Percentiles rank a stretch among this genome's conserved stretches.
These are phyloP conservation scores for Merodon equestris DNA, from an alignment of 2,888 invertebrate species.

Conservation along the genomic window DNA sequence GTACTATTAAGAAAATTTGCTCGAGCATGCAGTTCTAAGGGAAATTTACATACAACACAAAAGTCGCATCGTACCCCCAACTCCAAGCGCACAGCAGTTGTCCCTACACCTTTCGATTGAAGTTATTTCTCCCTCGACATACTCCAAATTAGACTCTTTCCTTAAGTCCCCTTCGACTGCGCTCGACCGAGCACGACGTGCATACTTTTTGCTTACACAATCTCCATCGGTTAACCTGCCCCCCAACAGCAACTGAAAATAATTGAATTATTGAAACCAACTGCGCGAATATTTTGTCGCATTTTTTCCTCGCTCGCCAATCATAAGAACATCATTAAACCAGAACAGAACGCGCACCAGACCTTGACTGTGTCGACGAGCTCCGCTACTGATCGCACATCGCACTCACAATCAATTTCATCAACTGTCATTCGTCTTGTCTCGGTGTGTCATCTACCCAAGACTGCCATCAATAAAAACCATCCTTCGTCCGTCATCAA, in stretches of 20 bases:
- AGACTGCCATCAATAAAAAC: conserved; percentile 54
- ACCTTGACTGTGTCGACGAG: conserved; percentile 28
- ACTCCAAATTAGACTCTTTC: too few species aligned
- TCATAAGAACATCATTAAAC: conserved; percentile 67
- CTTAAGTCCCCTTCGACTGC: too few species aligned
- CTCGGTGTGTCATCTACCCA: conserved; percentile 35
- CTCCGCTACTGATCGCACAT: conserved; percentile 49
- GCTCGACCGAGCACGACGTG: too few species aligned
- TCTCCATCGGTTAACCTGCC: conserved; percentile 30
- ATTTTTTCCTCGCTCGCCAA: conserved; percentile 18
- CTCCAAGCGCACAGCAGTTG: too few species aligned
- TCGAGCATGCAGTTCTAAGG: too few species aligned
- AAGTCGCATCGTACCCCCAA: too few species aligned
- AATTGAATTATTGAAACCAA: conserved; percentile 67
- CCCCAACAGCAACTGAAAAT: conserved; percentile 62
- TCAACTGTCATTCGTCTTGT: conserved; percentile 67
- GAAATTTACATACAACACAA: too few species aligned
- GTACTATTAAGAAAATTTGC: too few species aligned
- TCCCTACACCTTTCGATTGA: too few species aligned
- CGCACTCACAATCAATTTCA: conserved; percentile 67
- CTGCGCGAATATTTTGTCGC: conserved; percentile 63
- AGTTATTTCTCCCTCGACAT: too few species aligned
- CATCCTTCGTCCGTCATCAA: conserved; percentile 51
- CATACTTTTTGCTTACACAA: too few species aligned
- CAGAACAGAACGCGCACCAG: conserved; percentile 63